A percentile compares a stretch with the other conserved stretches of the same genome.
Evolutionary conservation across 1,140 invertebrate species (phyloP).

Genomic region (Tetramorium parvispinum): DNA sequence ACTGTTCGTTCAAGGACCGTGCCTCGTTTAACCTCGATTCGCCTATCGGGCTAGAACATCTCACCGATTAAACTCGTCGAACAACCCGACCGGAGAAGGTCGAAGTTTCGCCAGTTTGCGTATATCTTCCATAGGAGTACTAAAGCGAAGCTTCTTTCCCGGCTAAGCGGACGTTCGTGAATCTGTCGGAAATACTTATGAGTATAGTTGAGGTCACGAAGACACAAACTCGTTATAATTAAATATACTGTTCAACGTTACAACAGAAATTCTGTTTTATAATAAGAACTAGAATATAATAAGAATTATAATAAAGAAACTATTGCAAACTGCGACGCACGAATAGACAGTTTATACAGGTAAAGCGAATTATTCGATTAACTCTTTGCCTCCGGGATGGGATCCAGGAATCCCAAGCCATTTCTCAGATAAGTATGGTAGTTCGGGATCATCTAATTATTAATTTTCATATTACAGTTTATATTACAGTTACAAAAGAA

Average conservation of each 20-base stretch:
- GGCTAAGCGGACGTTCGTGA: conserved; percentile 21
- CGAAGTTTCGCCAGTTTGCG: conserved; percentile 53
- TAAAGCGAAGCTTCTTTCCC: neutral
- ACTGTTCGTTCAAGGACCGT: conserved; percentile 36
- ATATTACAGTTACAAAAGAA: no score
- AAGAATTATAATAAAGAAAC: neutral
- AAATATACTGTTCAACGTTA: neutral
- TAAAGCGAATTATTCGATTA: neutral
- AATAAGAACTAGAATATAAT: no score
- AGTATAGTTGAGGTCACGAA: neutral
- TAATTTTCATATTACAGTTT: no score
- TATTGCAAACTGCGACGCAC: neutral
- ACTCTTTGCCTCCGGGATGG: no score
- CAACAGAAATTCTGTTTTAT: neutral
- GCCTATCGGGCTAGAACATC: conserved; percentile 54
- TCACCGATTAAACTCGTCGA: conserved; percentile 61
- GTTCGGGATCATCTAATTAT: no score
- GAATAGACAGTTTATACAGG: neutral
- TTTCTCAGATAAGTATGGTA: no score
- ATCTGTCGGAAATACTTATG: neutral
- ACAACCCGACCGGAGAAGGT: conserved; percentile 29
- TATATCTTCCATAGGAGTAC: conserved; percentile 39
- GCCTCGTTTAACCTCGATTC: conserved; percentile 67
- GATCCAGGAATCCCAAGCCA: no score
- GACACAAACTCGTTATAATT: neutral